phyloP scores from a whole-genome alignment of 2,113 vertebrate genomes.

The Accipiter cooperii region DNA sequence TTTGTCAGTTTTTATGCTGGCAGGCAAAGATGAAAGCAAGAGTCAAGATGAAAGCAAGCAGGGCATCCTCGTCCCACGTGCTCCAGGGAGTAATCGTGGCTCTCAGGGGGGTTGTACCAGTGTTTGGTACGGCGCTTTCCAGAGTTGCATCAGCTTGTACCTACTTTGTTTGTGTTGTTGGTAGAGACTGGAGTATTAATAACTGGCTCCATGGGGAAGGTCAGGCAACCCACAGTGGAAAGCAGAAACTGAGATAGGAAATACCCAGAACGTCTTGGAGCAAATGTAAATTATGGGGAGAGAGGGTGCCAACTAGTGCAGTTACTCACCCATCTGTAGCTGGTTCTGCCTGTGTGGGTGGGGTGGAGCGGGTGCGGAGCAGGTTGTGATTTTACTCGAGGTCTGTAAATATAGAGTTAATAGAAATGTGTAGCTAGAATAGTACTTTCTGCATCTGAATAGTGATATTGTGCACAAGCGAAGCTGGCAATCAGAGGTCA shows the following conservation, averaged over 20 bases:
- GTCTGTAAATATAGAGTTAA: not conserved
- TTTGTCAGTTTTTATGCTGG: not conserved
- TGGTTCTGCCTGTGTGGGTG: not conserved
- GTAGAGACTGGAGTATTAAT: constrained; percentile 44
- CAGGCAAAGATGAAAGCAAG: not conserved
- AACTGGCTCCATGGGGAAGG: constrained; percentile 12
- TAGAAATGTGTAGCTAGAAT: not conserved
- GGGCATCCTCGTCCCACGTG: not conserved
- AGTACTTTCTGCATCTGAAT: not conserved
- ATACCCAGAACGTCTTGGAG: not conserved
- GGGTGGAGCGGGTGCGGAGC: not conserved
- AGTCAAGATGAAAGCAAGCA: not conserved
- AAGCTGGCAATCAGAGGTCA: not conserved
- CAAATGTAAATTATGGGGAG: not conserved
- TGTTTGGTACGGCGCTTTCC: not conserved
- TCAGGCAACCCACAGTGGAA: constrained; percentile 36
- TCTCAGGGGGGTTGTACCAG: constrained; percentile 36
- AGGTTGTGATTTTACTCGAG: not conserved
- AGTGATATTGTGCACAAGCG: not conserved
- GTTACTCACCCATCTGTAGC: not conserved
- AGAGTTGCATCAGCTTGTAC: constrained; percentile 63
- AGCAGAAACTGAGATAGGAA: constrained; percentile 56
- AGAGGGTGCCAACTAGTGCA: not conserved
- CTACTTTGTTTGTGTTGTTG: constrained; percentile 3
- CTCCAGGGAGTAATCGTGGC: not conserved